Evolutionary conservation across 2,797 vertebrate genomes (phyloP), one percentile per base, ranked within the genome.

Genomic region (Syndactyla subalaris): DNA sequence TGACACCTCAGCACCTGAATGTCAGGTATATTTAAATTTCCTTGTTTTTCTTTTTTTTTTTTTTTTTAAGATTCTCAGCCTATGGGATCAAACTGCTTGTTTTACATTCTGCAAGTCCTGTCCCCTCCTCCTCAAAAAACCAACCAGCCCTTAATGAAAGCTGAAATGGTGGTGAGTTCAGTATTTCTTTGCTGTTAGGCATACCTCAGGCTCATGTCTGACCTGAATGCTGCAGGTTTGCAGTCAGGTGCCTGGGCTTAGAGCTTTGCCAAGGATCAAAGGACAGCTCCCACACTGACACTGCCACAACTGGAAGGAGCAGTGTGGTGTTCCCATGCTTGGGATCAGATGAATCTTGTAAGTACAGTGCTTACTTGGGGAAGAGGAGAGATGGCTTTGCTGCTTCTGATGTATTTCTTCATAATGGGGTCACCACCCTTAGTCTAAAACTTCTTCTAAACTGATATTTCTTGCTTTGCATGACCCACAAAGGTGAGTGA

Each of bases 401-500:
- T 86, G 52, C 55, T 79, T 75, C 30, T 16, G n/a, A 17, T 17
- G 1, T 12, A 8, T 36, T 3, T 51, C 20, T 61, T 55, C 5
- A 0, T 6, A 59, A 30, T 12, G 61, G 5, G 8, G 6, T 29
- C 16, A 58, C 29, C 0, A 0, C 23, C 7, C 7, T 27, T 10
- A 32, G 22, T 15, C 22, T 72, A 58, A 84, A 84, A 20, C 24
- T 43, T 15, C 51, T 88, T 49, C 29, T 46, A 2, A 73, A 23
- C 12, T 10, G 21, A 8, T 2, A 1, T 67, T 86, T 74, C 32
- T 63, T 32, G 5, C 36, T 90, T 78, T 32, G 20, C 23, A 4
- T 62, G 74, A 73, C 36, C 36, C 16, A 68, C 43, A 61, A 63
- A 46, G 30, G 62, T 86, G n/a, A 38, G 10, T 16, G 54, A 58